Evolutionary conservation across 2,113 vertebrate genomes (phyloP), one percentile per base, ranked within the genome.

Genomic region (Dipodomys stephensi): DNA sequence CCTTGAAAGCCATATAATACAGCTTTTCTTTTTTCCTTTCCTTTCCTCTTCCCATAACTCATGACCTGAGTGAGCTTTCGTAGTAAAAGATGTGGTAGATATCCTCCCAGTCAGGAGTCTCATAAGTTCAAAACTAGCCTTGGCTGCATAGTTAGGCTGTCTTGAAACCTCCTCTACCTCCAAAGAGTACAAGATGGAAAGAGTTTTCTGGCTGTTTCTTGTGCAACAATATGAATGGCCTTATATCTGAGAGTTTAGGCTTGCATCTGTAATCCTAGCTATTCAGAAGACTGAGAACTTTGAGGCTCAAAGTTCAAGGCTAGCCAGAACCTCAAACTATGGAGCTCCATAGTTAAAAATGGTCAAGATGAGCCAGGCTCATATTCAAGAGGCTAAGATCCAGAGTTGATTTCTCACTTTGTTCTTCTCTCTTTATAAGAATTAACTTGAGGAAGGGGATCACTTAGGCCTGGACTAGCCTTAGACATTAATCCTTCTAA

Each of bases 21-120:
- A 68, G 53, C 15, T 57, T 57, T 57, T 3, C 53, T 57, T 57
- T 57, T 16, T 57, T 57, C 53, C 15, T 57, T 57, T 49, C 49
- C 49, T 49, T 74, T 86, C 91, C 20, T 86, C 71, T 83, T 46
- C 64, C 92, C 72, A 53, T 13, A 88, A 82, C 62, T 73, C 92
- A 77, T 46, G 88, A 87, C 74, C 90, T 74, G 49, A 92, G 8
- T 72, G 23, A 95, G 44, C 28, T 15, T 67, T 85, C 57, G 19
- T 77, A 80, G 5, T 57, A 16, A 86, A 84, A 68, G 15, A 81
- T 91, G 91, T 57, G 53, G 53, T 11, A 57, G 53, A 57, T 57
- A 57, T 57, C 53, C 15, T 57, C 23, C 94, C 81, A 39, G 11
- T 2, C 20, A 84, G 67, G n/a, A 69, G 15, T 44, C 13, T 57